Base-by-base conservation (phyloP, 2,113 vertebrate species). In the Bubo bubo region DNA sequence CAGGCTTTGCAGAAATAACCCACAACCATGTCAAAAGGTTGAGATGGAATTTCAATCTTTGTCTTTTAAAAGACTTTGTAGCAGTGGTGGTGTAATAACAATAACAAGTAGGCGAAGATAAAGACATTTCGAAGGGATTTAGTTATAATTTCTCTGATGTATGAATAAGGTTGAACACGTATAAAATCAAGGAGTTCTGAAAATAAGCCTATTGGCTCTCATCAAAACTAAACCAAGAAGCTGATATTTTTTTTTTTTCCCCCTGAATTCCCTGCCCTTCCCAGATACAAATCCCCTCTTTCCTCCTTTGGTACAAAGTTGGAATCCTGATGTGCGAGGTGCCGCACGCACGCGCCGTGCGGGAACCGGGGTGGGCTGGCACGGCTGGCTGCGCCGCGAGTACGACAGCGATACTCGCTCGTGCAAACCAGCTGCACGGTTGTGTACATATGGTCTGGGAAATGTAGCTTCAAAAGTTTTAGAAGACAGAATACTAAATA, bases 271-370 rank as follows among this genome's bases (percentile, higher is more conserved):
- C 6, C 8, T 4, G 53, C 19, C 9, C 10, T 60, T 47, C 17
- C 34, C 12, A 5, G 26, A 12, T 5, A 18, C 12, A 26, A 66
- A 34, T 16, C 28, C 13, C 10, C 14, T 37, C 35, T 34, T 0
- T 0, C 32, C 34, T 14, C 8, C 1, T 30, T 21, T 14, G 8
- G 15, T 24, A 2, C 8, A 5, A 18, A 39, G 39, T 1, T 16
- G 35, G 15, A 26, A 35, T 14, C 16, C 0, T 10, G 8, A 26
- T 1, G 1, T 6, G 10, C 14, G 1, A 55, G 28, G 47, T 27
- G 0, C 26, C 4, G 27, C 43, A 5, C 3, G 3, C 14, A 4
- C 11, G 2, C 5, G 9, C 52, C 20, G 0, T 9, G n/a, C 60
- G 3, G 32, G 32, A 18, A 2, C 45, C 3, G 1, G 1, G 30